Evolutionary conservation across 2,888 invertebrate genomes (phyloP).

Genomic region (Lasiommata megera): DNA sequence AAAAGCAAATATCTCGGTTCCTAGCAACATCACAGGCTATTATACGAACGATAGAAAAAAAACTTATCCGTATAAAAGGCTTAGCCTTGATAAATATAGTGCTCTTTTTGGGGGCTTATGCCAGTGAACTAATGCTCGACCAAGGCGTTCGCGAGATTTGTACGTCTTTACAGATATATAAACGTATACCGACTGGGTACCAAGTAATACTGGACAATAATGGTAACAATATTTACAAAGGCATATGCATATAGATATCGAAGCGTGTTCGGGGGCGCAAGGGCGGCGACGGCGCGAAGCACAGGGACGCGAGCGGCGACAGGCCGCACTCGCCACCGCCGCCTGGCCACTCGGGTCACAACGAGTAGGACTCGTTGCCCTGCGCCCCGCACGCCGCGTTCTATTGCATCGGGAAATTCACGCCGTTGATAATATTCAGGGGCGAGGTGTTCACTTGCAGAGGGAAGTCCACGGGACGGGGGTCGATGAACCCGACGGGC

Average conservation of each 20-base stretch:
- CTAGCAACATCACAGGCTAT: too few relatives aligned
- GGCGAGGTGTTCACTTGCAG: constrained; percentile 83
- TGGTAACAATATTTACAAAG: constrained; percentile 50
- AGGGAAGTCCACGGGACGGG: constrained; percentile 86
- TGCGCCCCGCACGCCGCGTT: constrained; percentile 66
- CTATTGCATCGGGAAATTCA: constrained; percentile 89
- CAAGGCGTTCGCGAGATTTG: neutral
- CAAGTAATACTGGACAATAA: constrained; percentile 40
- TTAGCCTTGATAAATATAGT: neutral
- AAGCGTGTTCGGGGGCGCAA: constrained; percentile 39
- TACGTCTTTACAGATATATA: neutral
- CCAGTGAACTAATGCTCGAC: neutral
- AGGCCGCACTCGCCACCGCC: constrained; percentile 40
- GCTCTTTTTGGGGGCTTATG: too few relatives aligned
- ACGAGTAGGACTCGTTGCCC: constrained; percentile 51
- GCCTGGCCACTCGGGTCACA: constrained; percentile 69
- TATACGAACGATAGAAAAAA: too few relatives aligned
- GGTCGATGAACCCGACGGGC: constrained; percentile 86
- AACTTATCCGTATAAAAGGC: too few relatives aligned
- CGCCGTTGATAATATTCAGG: constrained; percentile 85
- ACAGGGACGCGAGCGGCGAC: constrained; percentile 23
- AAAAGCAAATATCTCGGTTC: too few relatives aligned
- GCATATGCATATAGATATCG: constrained; percentile 51
- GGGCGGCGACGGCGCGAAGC: constrained; percentile 26
- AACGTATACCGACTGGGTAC: constrained; percentile 24